A percentile compares a stretch with the other conserved stretches of the same genome.
phyloP scores from a whole-genome alignment of 2,888 invertebrate genomes.

The Creontiades dilutus region DNA sequence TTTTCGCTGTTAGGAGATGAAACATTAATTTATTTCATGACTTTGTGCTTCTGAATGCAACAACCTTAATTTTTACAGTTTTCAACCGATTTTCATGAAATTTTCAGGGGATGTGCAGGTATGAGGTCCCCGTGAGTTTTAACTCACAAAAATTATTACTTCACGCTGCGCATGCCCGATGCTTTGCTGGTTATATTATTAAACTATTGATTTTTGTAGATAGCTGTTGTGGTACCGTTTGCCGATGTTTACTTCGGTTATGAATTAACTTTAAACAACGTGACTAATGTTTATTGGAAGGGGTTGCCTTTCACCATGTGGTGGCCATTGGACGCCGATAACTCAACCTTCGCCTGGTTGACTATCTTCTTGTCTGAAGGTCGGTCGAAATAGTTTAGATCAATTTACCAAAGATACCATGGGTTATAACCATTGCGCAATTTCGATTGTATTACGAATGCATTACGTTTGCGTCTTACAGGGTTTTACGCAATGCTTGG shows the following conservation, averaged over 20 bases:
- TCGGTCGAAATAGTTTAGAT: neutral
- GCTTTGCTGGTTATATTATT: neutral
- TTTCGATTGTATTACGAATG: no score
- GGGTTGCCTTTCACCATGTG: neutral
- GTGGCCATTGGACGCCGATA: conserved; percentile 6
- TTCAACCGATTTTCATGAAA: no score
- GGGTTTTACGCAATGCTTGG: neutral
- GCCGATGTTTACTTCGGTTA: neutral
- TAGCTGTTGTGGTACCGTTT: neutral
- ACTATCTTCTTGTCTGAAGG: neutral
- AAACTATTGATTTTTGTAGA: neutral
- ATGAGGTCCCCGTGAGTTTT: no score
- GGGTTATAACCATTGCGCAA: no score
- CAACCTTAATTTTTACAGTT: no score
- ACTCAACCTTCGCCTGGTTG: neutral
- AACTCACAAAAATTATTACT: no score
- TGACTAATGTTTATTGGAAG: neutral
- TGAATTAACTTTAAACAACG: neutral
- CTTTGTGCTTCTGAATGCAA: no score
- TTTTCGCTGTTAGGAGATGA: no score
- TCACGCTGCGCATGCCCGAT: no score
- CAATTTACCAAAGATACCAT: no score
- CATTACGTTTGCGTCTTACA: neutral
- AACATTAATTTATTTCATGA: no score
- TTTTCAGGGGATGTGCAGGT: no score